Evolutionary conservation across 2,888 invertebrate genomes (phyloP).

Genomic region (Papilio elwesi): DNA sequence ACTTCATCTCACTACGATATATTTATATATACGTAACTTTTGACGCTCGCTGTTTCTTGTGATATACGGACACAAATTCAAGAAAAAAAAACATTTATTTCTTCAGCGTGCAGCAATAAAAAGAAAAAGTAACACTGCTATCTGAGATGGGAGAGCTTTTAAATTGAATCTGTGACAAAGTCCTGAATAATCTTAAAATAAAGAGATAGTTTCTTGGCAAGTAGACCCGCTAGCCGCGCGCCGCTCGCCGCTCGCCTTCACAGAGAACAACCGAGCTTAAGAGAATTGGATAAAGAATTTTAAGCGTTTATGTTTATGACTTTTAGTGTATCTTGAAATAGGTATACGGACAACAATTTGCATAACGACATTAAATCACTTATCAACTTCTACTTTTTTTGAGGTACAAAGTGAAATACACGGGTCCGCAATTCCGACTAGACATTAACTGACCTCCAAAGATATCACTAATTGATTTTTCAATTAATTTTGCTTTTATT

Average conservation of each 20-base stretch:
- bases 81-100: neutral
- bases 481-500: too few species aligned
- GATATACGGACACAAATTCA: neutral
- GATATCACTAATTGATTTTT: too few species aligned
- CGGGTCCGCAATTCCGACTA: too few species aligned
- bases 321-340: constrained; percentile 17
- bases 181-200: constrained; percentile 38
- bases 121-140: constrained; percentile 18
- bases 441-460: too few species aligned
- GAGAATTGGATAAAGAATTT: constrained; percentile 36
- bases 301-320: constrained; percentile 28
- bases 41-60: too few species aligned
- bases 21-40: too few species aligned
- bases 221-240: constrained; percentile 27
- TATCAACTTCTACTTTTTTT: too few species aligned
- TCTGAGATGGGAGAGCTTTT: constrained; percentile 19
- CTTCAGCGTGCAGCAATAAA: neutral
- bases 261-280: constrained; percentile 34
- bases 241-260: neutral
- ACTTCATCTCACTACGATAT: too few species aligned
- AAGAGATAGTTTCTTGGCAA: constrained; percentile 39
- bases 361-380: neutral
- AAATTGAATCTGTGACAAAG: constrained; percentile 40
- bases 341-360: constrained; percentile 5
- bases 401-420: too few species aligned